phyloP scores from a whole-genome alignment of 1,140 invertebrate species.

The Eumaeus atala region DNA sequence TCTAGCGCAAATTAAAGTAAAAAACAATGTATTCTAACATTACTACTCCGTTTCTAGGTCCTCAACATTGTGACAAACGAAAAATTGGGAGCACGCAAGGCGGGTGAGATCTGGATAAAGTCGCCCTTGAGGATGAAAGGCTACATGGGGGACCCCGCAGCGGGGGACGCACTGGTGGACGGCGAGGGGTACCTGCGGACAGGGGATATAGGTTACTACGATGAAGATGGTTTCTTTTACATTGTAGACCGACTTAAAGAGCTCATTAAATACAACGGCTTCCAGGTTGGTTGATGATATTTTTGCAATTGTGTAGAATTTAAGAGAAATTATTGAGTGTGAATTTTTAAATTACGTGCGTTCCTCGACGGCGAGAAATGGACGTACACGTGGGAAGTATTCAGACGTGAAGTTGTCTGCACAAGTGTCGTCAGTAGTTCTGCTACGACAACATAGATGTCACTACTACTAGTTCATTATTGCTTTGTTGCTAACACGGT shows the following conservation, averaged over 20 bases:
- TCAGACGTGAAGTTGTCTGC: too few species aligned
- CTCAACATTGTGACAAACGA: constrained; percentile 78
- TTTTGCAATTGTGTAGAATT: too few species aligned
- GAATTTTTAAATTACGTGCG: too few species aligned
- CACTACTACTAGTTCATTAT: too few species aligned
- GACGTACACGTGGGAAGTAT: too few species aligned
- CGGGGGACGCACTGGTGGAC: constrained; percentile 80
- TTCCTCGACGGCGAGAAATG: too few species aligned
- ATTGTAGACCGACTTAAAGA: constrained; percentile 87
- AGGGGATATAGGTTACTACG: constrained; percentile 87
- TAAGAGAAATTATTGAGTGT: too few species aligned
- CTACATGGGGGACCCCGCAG: constrained; percentile 78
- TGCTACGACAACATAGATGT: too few species aligned
- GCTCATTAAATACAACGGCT: constrained; percentile 87
- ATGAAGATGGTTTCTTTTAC: constrained; percentile 80
- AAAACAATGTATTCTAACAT: not conserved
- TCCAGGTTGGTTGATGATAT: constrained; percentile 74
- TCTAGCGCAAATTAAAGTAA: too few species aligned
- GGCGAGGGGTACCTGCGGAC: constrained; percentile 85
- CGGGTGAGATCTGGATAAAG: constrained; percentile 83
- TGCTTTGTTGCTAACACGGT: too few species aligned
- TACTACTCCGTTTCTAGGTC: constrained; percentile 50
- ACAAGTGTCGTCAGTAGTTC: too few species aligned
- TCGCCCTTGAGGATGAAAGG: constrained; percentile 82
- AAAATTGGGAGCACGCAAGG: constrained; percentile 74